Conservation (phyloP, 92 coral and sea anemone species). For the Epizoanthus stellaris region DNA sequence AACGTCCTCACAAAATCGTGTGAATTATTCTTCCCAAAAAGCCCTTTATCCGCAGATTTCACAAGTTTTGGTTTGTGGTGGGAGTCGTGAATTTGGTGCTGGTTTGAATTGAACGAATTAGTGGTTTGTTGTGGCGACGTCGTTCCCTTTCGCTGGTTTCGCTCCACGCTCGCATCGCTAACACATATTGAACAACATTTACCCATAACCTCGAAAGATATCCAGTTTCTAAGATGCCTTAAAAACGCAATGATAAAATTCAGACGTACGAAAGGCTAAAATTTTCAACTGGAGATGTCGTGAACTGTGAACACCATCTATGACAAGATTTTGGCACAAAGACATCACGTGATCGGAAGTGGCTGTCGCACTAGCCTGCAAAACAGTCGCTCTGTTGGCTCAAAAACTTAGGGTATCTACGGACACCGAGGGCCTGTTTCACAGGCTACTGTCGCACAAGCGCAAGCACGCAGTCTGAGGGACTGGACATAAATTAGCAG, state of each 20-base stretch:
- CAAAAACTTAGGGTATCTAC: no score
- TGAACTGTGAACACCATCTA: slow-evolving; percentile 54
- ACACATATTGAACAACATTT: slow-evolving; percentile 94
- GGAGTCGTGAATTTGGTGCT: slow-evolving; percentile 75
- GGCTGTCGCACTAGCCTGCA: no score
- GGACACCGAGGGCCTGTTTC: no score
- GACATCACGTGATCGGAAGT: slow-evolving; percentile 93
- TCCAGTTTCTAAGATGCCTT: slow-evolving; percentile 34
- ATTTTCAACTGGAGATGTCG: slow-evolving; percentile 17
- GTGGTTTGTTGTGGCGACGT: slow-evolving; percentile 68
- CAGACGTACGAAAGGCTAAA: slow-evolving; percentile 19
- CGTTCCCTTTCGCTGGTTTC: slow-evolving; percentile 66
- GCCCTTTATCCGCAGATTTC: slow-evolving; percentile 75
- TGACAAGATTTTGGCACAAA: slow-evolving; percentile 65
- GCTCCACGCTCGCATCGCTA: slow-evolving; percentile 69
- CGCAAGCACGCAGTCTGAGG: no score
- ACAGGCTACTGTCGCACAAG: no score
- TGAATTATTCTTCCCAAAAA: slow-evolving; percentile 70
- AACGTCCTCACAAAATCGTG: slow-evolving; percentile 84
- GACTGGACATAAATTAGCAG: no score
- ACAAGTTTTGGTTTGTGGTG: slow-evolving; percentile 76
- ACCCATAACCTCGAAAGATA: slow-evolving; percentile 83
- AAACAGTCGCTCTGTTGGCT: no score
- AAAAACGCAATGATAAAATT: slow-evolving; percentile 16
- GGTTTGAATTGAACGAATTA: slow-evolving; percentile 74